Conservation (phyloP, 2,113 vertebrate species). For the Thalassoma bifasciatum region DNA sequence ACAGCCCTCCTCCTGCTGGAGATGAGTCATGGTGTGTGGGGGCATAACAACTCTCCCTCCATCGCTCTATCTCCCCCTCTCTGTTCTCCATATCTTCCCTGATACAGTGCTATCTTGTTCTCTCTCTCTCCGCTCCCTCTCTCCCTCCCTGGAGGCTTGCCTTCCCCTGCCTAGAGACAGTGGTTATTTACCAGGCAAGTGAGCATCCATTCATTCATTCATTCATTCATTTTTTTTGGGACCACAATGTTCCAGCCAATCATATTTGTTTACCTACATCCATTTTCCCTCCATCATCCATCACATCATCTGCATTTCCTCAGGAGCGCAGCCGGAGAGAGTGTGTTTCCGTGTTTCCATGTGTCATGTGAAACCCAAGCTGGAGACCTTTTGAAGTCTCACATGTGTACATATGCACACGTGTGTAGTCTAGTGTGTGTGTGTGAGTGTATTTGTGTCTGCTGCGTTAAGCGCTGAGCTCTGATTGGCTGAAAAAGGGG, state of each 20-base stretch:
- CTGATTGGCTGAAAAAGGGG: slow-evolving; percentile 78
- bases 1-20: slow-evolving; percentile 61
- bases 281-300: neutral
- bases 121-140: slow-evolving; percentile 3
- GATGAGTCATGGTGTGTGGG: slow-evolving; percentile 82
- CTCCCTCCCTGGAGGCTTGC: slow-evolving; percentile 14
- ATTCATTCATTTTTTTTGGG: slow-evolving; percentile 13
- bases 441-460: slow-evolving; percentile 44
- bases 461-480: slow-evolving; percentile 51
- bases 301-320: neutral
- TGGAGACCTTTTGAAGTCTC: slow-evolving; percentile 31
- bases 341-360: neutral
- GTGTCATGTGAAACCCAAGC: slow-evolving; percentile 26
- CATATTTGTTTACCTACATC: neutral
- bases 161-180: slow-evolving; percentile 50
- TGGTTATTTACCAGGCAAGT: slow-evolving; percentile 63
- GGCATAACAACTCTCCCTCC: slow-evolving; percentile 56
- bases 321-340: neutral
- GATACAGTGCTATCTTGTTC: slow-evolving; percentile 53
- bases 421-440: slow-evolving; percentile 47
- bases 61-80: slow-evolving; percentile 34
- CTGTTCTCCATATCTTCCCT: slow-evolving; percentile 53
- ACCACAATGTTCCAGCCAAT: slow-evolving; percentile 27
- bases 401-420: slow-evolving; percentile 49
- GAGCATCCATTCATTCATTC: slow-evolving; percentile 33